A percentile compares a stretch with the other conserved stretches of the same genome.
These are phyloP conservation scores for Troides aeacus DNA, from an alignment of 2,888 invertebrate genomes.

Conservation along the genomic window DNA sequence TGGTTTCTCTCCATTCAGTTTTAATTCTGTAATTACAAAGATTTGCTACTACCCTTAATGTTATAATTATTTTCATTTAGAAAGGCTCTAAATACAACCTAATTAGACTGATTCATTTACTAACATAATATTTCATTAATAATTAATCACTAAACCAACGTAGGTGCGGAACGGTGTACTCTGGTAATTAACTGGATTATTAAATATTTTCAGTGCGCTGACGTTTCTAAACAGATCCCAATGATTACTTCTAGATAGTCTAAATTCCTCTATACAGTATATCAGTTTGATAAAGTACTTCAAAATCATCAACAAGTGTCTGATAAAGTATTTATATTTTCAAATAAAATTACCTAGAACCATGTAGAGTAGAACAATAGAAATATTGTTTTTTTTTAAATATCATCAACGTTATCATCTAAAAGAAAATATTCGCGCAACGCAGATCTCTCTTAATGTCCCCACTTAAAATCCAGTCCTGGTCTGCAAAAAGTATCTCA, in stretches of 20 bases:
- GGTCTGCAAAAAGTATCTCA: not conserved
- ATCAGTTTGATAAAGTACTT: not conserved
- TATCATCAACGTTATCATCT: not conserved
- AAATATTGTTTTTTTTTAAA: not conserved
- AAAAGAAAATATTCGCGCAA: not conserved
- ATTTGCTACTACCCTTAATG: not conserved
- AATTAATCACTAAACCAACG: not conserved
- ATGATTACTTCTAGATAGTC: not conserved
- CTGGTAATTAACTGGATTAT: not conserved
- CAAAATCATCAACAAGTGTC: not conserved
- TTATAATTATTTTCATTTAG: not conserved
- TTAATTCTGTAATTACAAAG: too few species aligned
- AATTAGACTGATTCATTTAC: not conserved
- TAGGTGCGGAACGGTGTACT: not conserved
- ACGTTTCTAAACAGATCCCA: not conserved
- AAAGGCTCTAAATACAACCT: not conserved
- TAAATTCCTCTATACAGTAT: not conserved
- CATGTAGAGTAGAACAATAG: not conserved
- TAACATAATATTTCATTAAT: not conserved
- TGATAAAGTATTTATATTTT: not conserved
- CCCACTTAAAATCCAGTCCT: not conserved
- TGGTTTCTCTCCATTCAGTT: too few species aligned
- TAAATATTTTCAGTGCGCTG: not conserved
- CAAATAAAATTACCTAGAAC: not conserved
- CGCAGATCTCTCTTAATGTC: too few species aligned